phyloP scores from a whole-genome alignment of 2,888 invertebrate genomes.

The Hydrotaea cyrtoneurina region DNA sequence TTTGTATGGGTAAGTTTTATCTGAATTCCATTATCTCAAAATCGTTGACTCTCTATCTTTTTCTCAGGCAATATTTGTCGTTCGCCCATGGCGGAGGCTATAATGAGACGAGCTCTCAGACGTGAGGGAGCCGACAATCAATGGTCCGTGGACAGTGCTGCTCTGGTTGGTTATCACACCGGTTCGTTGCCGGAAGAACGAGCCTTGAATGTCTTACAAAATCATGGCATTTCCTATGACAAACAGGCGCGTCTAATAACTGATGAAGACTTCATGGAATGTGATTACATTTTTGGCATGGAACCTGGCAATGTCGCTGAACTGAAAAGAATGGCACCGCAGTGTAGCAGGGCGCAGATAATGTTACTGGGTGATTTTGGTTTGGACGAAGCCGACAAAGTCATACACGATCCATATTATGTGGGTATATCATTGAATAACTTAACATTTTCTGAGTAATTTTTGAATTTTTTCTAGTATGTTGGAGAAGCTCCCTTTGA shows the following conservation, averaged over 20 bases:
- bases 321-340: conserved; percentile 81
- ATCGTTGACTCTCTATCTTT: not conserved
- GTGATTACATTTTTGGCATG: conserved; percentile 96
- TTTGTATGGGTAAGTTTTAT: conserved; percentile 73
- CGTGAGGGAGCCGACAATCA: conserved; percentile 83
- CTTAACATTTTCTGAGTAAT: not conserved
- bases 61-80: conserved; percentile 93
- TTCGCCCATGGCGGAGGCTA: conserved; percentile 96
- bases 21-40: not conserved
- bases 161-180: conserved; percentile 91
- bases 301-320: conserved; percentile 91
- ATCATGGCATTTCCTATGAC: conserved; percentile 86
- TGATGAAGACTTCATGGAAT: conserved; percentile 87
- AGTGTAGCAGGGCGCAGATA: conserved; percentile 85
- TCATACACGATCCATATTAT: conserved; percentile 95
- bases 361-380: conserved; percentile 91
- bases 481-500: conserved; percentile 83
- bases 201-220: conserved; percentile 86
- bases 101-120: conserved; percentile 88
- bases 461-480: conserved; percentile 82
- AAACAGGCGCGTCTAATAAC: conserved; percentile 88
- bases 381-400: conserved; percentile 85
- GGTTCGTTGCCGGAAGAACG: conserved; percentile 90
- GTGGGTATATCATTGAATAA: conserved; percentile 82
- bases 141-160: conserved; percentile 95